phyloP scores from a whole-genome alignment of 2,888 invertebrate genomes.

The Ditylenchus weischeri region DNA sequence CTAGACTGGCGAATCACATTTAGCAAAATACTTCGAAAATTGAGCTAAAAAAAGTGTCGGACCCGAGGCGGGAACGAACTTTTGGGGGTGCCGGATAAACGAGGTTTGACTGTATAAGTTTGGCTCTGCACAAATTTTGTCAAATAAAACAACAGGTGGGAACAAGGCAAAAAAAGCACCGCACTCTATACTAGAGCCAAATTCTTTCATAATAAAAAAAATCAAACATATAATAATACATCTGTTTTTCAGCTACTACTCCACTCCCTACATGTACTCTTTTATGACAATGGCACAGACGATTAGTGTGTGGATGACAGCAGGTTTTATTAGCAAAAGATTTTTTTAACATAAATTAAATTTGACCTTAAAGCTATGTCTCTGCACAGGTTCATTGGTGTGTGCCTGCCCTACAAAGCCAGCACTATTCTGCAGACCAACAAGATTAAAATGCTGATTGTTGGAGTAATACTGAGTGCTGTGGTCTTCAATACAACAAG shows the following conservation, averaged over 20 bases:
- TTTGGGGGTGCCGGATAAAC: no score
- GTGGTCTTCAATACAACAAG: constrained; percentile 61
- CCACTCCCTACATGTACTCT: constrained; percentile 41
- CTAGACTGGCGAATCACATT: no score
- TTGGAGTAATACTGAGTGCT: constrained; percentile 57
- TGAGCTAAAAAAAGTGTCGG: no score
- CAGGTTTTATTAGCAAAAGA: constrained; percentile 41
- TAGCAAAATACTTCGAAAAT: no score
- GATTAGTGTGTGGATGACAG: constrained; percentile 63
- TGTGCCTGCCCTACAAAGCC: constrained; percentile 61
- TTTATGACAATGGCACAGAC: constrained; percentile 45
- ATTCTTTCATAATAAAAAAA: no score
- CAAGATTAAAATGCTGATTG: constrained; percentile 59
- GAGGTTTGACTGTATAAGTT: background rate
- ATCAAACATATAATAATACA: no score
- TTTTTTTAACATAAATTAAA: background rate
- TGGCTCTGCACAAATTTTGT: no score
- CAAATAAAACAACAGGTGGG: no score
- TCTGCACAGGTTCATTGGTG: constrained; percentile 74
- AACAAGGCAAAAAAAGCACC: no score
- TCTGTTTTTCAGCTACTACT: constrained; percentile 39
- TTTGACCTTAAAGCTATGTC: constrained; percentile 62
- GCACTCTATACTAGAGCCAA: no score
- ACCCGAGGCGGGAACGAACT: no score
- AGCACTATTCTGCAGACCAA: constrained; percentile 59